Conservation (phyloP, 2,113 vertebrate species). For the Notiomystis cincta region DNA sequence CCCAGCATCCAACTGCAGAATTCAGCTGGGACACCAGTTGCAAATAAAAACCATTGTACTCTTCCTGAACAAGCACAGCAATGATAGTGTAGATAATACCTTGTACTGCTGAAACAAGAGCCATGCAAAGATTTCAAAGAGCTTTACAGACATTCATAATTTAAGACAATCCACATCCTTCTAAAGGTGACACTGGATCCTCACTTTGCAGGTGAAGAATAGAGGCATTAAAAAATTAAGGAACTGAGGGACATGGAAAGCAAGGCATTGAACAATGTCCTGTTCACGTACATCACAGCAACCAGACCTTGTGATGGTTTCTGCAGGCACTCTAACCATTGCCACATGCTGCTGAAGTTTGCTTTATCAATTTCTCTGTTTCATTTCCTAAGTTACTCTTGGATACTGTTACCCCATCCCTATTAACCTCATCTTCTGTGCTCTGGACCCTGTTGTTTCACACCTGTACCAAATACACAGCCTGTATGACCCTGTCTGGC, state of each 20-base stretch:
- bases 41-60: background rate
- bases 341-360: background rate
- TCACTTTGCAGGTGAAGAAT: background rate
- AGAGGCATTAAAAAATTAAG: background rate
- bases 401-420: background rate
- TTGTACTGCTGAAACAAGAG: background rate
- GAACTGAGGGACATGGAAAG: background rate
- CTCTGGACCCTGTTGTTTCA: background rate
- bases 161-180: background rate
- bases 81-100: background rate
- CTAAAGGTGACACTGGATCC: background rate
- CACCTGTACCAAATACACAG: background rate
- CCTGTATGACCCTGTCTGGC: background rate
- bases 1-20: background rate
- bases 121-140: background rate
- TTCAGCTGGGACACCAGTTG: background rate
- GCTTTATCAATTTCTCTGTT: background rate
- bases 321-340: background rate
- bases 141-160: slow-evolving; percentile 10
- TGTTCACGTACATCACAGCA: background rate
- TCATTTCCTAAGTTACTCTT: background rate
- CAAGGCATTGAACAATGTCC: background rate
- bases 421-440: background rate
- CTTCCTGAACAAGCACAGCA: background rate
- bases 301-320: background rate